Percentiles rank a stretch among this genome's conserved stretches.
Evolutionary conservation across 2,888 invertebrate species (phyloP).

Genomic region (Trachelus iudaicus): DNA sequence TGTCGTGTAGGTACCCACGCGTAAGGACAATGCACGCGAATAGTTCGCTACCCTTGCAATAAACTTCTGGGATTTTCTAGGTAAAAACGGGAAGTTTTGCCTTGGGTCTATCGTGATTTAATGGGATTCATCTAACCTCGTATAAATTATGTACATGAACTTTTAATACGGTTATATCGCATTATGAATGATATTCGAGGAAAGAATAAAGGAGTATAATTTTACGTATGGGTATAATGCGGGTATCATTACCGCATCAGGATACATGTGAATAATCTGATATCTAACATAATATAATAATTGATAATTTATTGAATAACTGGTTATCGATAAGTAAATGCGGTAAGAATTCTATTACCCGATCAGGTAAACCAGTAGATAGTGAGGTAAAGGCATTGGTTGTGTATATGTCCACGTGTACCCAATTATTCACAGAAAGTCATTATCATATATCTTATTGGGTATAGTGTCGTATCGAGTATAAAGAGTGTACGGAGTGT

Average conservation of each 20-base stretch:
- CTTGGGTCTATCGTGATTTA: not conserved
- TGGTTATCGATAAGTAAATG: not conserved
- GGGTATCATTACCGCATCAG: not conserved
- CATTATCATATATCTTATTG: slow-evolving; percentile 44
- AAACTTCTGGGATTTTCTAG: not conserved
- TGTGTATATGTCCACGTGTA: slow-evolving; percentile 18
- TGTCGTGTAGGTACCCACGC: not conserved
- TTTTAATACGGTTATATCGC: not conserved
- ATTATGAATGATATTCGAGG: not conserved
- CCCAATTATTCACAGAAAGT: slow-evolving; percentile 36
- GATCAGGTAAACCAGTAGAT: not conserved
- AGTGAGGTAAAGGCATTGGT: not conserved
- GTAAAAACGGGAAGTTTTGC: not conserved
- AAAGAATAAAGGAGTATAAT: not conserved
- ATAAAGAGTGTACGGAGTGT: not conserved
- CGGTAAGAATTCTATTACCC: not conserved
- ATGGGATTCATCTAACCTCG: not conserved
- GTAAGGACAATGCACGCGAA: not conserved
- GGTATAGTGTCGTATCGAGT: slow-evolving; percentile 14
- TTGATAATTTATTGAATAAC: not conserved
- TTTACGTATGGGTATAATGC: not conserved
- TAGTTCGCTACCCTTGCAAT: not conserved
- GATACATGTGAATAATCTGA: not conserved
- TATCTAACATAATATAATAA: not conserved
- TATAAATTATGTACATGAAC: not conserved